Percentiles rank a stretch among this genome's conserved stretches.
Evolutionary conservation across 2,113 vertebrate species (phyloP).

Genomic region (Sinocyclocheilus maitianheensis): DNA sequence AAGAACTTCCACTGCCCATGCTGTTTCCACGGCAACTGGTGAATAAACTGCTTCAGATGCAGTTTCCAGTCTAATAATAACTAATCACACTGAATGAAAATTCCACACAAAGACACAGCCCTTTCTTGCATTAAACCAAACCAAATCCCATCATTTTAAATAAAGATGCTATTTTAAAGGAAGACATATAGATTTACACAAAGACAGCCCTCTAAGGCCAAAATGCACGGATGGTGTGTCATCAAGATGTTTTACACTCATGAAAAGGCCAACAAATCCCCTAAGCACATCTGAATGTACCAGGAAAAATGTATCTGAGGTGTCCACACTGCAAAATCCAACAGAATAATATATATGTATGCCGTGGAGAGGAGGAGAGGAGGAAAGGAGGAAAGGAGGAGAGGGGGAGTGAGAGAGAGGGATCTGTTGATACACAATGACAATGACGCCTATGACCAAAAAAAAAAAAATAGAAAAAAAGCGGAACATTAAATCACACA

Average conservation of each 20-base stretch:
- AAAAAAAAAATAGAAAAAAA: constrained; percentile 28
- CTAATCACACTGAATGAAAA: constrained; percentile 81
- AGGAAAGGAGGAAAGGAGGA: no score
- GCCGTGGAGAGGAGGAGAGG: no score
- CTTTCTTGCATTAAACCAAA: constrained; percentile 60
- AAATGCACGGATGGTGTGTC: background rate
- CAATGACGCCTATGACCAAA: constrained; percentile 74
- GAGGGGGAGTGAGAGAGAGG: constrained; percentile 57
- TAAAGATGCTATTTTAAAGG: constrained; percentile 1
- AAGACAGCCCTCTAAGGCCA: constrained; percentile 32
- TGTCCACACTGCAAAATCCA: constrained; percentile 62
- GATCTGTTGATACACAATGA: constrained; percentile 78
- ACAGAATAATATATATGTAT: no score
- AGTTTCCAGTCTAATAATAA: constrained; percentile 89
- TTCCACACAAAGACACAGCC: constrained; percentile 65
- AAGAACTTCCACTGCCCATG: constrained; percentile 79
- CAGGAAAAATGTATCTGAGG: background rate
- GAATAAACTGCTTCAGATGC: constrained; percentile 84
- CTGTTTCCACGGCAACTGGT: constrained; percentile 89
- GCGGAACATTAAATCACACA: constrained; percentile 61
- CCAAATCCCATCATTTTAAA: constrained; percentile 54
- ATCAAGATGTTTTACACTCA: background rate
- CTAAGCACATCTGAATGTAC: background rate
- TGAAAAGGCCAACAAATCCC: background rate
- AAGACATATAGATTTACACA: background rate